A percentile compares a stretch with the other conserved stretches of the same genome.
Conservation (phyloP, 2,888 invertebrate genomes). For the Drosophila pseudotakahashii region DNA sequence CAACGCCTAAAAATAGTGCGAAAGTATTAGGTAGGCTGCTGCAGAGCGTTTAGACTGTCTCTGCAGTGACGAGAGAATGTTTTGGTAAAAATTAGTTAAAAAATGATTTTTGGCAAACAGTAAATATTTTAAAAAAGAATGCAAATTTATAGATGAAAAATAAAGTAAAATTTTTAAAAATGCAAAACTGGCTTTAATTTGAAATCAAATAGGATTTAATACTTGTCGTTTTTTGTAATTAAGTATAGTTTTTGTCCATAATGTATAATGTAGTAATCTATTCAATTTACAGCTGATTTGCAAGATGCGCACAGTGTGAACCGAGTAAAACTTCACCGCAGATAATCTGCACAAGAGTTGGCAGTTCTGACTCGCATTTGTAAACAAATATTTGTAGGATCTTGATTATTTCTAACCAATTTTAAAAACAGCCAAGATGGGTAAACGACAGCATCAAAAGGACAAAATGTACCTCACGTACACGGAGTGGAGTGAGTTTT, state of each 20-base stretch:
- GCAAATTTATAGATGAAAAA: too few species aligned
- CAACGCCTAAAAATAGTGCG: background rate
- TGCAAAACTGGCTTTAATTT: background rate
- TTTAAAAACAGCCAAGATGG: conserved; percentile 87
- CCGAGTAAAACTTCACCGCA: background rate
- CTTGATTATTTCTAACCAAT: background rate
- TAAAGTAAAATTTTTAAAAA: background rate
- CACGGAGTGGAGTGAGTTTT: conserved; percentile 89
- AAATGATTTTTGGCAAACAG: too few species aligned
- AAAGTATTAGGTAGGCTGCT: background rate
- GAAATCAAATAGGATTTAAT: too few species aligned
- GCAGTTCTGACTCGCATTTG: conserved; percentile 2
- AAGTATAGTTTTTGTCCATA: too few species aligned
- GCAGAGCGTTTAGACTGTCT: background rate
- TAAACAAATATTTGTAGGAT: conserved; percentile 5
- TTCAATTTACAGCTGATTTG: background rate
- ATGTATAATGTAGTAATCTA: too few species aligned
- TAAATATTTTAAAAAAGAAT: too few species aligned
- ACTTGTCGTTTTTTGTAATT: too few species aligned
- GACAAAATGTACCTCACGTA: conserved; percentile 91
- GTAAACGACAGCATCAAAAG: conserved; percentile 96
- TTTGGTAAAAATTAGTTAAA: too few species aligned
- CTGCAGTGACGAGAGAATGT: background rate
- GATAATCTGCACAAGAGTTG: background rate
- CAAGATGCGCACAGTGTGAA: background rate